A percentile compares a stretch with the other conserved stretches of the same genome.
These are phyloP conservation scores for Microtus pennsylvanicus DNA, from an alignment of 2,113 vertebrate genomes.

Conservation along the genomic window DNA sequence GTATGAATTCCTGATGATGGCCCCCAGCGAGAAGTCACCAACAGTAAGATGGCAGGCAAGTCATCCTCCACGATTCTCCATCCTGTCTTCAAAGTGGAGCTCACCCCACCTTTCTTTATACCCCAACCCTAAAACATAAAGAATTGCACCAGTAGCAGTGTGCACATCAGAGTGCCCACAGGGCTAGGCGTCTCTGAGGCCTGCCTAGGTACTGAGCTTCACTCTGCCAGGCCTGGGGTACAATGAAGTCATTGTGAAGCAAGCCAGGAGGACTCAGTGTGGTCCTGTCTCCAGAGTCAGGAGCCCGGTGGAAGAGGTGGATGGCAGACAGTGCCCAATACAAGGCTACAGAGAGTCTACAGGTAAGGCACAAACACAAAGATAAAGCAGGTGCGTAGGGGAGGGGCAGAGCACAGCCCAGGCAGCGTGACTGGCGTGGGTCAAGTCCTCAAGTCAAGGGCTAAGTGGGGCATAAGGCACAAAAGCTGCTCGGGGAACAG, in stretches of 20 bases:
- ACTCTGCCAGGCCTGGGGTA: neutral
- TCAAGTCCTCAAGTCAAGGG: neutral
- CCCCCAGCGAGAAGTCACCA: neutral
- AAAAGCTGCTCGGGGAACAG: fast-evolving
- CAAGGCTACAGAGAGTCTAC: fast-evolving
- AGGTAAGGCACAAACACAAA: neutral
- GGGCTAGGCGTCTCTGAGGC: neutral
- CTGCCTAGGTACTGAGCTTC: fast-evolving
- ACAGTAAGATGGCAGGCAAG: too few relatives aligned
- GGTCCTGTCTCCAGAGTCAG: too few relatives aligned
- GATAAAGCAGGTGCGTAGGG: neutral
- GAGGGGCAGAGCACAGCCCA: neutral
- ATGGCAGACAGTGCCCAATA: fast-evolving
- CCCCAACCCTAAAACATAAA: too few relatives aligned
- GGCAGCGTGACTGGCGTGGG: neutral
- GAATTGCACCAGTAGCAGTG: neutral
- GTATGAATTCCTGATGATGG: too few relatives aligned
- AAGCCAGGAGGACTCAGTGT: neutral
- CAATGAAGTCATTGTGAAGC: fast-evolving
- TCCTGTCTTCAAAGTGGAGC: neutral
- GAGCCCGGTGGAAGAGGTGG: neutral
- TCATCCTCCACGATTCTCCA: neutral
- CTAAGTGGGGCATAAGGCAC: too few relatives aligned
- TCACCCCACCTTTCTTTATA: neutral
- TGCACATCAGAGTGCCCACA: fast-evolving